phyloP scores from a whole-genome alignment of 2,888 invertebrate genomes.

The Scaptomyza parva region DNA sequence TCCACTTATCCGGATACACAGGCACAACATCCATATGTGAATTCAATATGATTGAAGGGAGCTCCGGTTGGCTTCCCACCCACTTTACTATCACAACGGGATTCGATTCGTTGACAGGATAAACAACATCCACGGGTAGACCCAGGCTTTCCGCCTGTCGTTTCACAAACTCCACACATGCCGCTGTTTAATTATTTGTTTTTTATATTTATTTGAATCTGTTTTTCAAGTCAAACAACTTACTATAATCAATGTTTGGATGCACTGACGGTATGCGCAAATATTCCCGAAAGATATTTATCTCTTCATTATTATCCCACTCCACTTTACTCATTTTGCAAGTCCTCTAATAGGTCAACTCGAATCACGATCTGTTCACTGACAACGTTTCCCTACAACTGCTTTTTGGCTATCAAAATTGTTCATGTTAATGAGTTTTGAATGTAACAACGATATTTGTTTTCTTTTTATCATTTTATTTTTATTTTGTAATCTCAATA shows the following conservation, averaged over 20 bases:
- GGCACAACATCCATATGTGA: conserved; percentile 98
- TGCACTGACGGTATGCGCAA: conserved; percentile 94
- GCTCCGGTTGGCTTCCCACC: conserved; percentile 89
- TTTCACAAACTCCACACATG: conserved; percentile 89
- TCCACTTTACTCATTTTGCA: conserved; percentile 49
- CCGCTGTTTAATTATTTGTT: conserved; percentile 40
- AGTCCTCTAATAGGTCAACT: background rate
- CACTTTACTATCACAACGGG: conserved; percentile 93
- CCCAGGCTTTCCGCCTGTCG: conserved; percentile 89
- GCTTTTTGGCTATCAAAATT: background rate
- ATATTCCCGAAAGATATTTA: conserved; percentile 93
- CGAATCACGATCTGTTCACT: background rate
- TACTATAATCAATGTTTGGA: conserved; percentile 94
- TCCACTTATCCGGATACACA: conserved; percentile 95
- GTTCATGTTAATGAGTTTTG: background rate
- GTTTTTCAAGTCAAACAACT: conserved; percentile 71
- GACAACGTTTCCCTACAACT: conserved; percentile 18
- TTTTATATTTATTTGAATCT: background rate
- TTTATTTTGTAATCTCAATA: conserved; percentile 14
- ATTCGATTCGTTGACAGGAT: conserved; percentile 86
- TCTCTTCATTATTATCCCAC: conserved; percentile 87
- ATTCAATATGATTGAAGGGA: conserved; percentile 88
- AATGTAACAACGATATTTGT: background rate
- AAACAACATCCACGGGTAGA: conserved; percentile 88
- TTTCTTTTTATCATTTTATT: conserved; percentile 1